These are phyloP conservation scores for Arctia plantaginis DNA, from an alignment of 2,888 invertebrate species.

Conservation along the genomic window DNA sequence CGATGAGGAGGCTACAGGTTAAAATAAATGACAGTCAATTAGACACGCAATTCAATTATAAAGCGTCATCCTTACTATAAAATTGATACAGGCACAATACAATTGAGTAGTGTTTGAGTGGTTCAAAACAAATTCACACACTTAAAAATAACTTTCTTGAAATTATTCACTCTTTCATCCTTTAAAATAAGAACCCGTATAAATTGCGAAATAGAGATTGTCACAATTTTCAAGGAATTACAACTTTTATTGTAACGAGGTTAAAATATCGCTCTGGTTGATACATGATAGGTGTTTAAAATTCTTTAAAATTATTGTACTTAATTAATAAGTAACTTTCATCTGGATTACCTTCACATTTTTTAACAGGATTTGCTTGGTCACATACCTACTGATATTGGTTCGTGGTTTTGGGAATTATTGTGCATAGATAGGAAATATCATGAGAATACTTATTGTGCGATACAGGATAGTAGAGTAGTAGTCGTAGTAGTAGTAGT, in stretches of 20 bases:
- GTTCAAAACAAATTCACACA: not conserved
- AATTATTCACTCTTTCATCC: constrained; percentile 20
- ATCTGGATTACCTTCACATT: not conserved
- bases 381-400: too few species aligned
- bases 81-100: not conserved
- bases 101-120: not conserved
- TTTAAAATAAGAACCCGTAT: constrained; percentile 27
- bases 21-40: not conserved
- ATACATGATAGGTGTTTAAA: constrained; percentile 23
- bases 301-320: not conserved
- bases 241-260: constrained; percentile 46
- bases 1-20: not conserved
- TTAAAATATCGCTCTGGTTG: constrained; percentile 23
- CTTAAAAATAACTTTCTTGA: not conserved
- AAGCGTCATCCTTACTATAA: not conserved
- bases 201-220: constrained; percentile 36
- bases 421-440: not conserved
- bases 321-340: constrained; percentile 2
- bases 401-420: too few species aligned
- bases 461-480: too few species aligned
- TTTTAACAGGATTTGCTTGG: not conserved
- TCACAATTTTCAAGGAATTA: constrained; percentile 43
- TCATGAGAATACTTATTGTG: not conserved
- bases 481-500: too few species aligned
- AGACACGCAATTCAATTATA: not conserved